These are phyloP conservation scores for Marmota monax DNA, from an alignment of 2,113 vertebrate genomes.

Conservation along the genomic window DNA sequence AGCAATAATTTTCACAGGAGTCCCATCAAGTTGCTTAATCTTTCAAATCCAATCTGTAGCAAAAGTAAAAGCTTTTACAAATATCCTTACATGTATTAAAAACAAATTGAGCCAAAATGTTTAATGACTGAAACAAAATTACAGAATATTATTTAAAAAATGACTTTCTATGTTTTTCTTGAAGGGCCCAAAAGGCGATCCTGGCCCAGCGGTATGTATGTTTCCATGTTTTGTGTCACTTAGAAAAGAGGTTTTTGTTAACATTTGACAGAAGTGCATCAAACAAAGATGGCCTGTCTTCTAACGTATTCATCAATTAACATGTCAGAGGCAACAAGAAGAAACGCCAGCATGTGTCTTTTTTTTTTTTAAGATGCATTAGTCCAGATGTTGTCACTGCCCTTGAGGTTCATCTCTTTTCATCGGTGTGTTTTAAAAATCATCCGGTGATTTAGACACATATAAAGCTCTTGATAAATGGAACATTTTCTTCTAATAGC, in stretches of 20 bases:
- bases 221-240: background rate
- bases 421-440: slow-evolving; percentile 24
- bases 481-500: slow-evolving; percentile 10
- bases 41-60: background rate
- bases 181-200: slow-evolving; percentile 97
- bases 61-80: background rate
- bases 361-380: background rate
- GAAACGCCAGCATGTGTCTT: background rate
- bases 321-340: background rate
- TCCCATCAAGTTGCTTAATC: background rate
- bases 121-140: background rate
- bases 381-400: background rate
- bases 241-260: background rate
- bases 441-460: background rate
- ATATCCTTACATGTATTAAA: background rate
- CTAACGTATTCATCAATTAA: background rate
- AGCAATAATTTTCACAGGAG: background rate
- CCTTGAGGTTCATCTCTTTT: background rate
- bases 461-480: slow-evolving; percentile 38
- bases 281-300: background rate
- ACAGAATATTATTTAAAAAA: no score
- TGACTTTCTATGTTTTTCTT: slow-evolving; percentile 74
- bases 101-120: background rate
- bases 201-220: slow-evolving; percentile 92
- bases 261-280: background rate